These are phyloP conservation scores for Pachymerium ferrugineum DNA, from an alignment of 2,888 invertebrate genomes.

Conservation along the genomic window DNA sequence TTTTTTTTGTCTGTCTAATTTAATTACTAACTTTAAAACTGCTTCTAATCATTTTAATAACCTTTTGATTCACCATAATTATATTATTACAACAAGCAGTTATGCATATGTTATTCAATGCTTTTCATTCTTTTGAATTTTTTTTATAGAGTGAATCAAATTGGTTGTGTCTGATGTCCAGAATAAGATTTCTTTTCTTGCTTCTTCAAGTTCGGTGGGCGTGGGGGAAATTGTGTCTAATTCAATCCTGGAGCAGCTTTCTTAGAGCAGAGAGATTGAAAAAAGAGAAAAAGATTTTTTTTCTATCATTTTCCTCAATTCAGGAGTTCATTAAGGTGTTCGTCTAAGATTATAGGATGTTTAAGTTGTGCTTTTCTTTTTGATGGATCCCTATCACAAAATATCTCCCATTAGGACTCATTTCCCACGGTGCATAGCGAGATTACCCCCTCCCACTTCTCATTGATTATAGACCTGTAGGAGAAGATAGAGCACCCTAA, in stretches of 20 bases:
- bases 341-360: not conserved
- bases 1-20: no score
- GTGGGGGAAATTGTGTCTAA: not conserved
- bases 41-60: no score
- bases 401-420: not conserved
- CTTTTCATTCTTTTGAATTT: no score
- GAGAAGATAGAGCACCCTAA: not conserved
- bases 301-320: not conserved
- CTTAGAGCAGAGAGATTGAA: not conserved
- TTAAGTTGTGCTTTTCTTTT: not conserved
- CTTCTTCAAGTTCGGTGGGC: not conserved
- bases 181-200: not conserved
- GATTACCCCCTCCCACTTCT: not conserved
- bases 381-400: not conserved
- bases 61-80: no score
- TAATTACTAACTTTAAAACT: no score
- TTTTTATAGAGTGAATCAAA: no score
- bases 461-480: not conserved
- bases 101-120: no score
- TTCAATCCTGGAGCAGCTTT: not conserved
- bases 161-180: no score
- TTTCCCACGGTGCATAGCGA: not conserved
- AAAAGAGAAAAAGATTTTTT: not conserved
- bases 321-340: not conserved
- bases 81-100: no score